A percentile compares a stretch with the other conserved stretches of the same genome.
Evolutionary conservation across 2,888 invertebrate genomes (phyloP).

Genomic region (Amphipoea lucens): DNA sequence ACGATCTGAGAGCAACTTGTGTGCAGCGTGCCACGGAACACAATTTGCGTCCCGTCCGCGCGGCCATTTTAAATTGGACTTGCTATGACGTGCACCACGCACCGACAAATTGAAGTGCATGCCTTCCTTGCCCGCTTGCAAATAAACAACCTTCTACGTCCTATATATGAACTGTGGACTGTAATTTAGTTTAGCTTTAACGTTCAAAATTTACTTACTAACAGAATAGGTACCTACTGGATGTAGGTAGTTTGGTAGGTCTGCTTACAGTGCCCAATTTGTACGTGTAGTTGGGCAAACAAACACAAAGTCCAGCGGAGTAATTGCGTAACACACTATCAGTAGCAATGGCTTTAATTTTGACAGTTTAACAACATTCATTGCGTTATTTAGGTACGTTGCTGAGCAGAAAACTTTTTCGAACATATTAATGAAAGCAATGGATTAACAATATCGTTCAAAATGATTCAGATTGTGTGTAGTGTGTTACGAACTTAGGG

Average conservation of each 20-base stretch:
- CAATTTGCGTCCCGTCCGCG: slow-evolving; percentile 46
- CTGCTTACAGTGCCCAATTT: background rate
- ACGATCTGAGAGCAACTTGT: slow-evolving; percentile 34
- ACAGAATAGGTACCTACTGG: background rate
- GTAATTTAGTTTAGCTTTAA: slow-evolving; percentile 23
- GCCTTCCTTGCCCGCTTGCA: slow-evolving; percentile 1
- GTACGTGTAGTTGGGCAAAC: background rate
- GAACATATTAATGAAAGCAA: no score
- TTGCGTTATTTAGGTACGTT: background rate
- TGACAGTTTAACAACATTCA: background rate
- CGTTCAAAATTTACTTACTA: slow-evolving; percentile 19
- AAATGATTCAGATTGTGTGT: no score
- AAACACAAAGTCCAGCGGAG: no score
- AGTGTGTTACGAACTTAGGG: no score
- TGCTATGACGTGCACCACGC: slow-evolving; percentile 41
- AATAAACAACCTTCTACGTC: slow-evolving; percentile 30
- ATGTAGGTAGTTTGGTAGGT: background rate
- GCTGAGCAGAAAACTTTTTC: background rate
- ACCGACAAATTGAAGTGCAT: slow-evolving; percentile 62
- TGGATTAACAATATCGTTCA: no score
- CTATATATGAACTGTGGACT: background rate
- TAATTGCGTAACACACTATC: no score
- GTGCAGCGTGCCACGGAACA: slow-evolving; percentile 20
- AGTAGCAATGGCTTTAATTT: background rate
- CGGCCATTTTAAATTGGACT: slow-evolving; percentile 59